phyloP scores from a whole-genome alignment of 2,113 vertebrate species.

The Oncorhynchus mykiss region DNA sequence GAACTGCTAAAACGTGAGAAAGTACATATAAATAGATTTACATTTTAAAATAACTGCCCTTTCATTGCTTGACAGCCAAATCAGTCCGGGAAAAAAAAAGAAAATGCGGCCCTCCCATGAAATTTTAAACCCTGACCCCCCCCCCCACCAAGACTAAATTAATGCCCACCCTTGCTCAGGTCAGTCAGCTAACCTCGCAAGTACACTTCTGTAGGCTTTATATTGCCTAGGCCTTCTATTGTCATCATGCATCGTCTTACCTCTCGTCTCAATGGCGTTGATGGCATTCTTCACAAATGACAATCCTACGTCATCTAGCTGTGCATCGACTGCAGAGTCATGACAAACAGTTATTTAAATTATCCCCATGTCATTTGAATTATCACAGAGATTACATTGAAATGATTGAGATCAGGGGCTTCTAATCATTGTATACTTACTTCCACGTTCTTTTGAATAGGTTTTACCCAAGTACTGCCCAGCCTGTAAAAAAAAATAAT shows the following conservation, averaged over 20 bases:
- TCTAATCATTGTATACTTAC: constrained; percentile 73
- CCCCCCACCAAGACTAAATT: too few species aligned
- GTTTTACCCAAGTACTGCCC: constrained; percentile 75
- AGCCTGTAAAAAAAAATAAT: constrained; percentile 56
- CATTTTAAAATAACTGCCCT: too few species aligned
- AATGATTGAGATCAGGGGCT: neutral
- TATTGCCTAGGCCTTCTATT: neutral
- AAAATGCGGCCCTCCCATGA: too few species aligned
- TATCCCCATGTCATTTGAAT: neutral
- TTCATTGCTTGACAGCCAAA: too few species aligned
- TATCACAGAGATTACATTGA: neutral
- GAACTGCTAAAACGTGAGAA: too few species aligned
- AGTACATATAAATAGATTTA: too few species aligned
- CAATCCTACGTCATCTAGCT: constrained; percentile 88
- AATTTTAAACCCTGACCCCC: too few species aligned
- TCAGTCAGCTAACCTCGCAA: too few species aligned
- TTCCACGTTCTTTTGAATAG: constrained; percentile 84
- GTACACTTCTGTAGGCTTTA: neutral
- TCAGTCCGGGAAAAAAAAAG: too few species aligned
- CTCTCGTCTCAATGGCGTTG: constrained; percentile 88
- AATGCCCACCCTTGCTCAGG: too few species aligned
- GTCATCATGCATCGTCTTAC: constrained; percentile 66
- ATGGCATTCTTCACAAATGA: constrained; percentile 90
- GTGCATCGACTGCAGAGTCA: constrained; percentile 78
- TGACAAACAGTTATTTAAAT: neutral